phyloP scores from a whole-genome alignment of 1,140 invertebrate genomes.

The Bombus terrestris region DNA sequence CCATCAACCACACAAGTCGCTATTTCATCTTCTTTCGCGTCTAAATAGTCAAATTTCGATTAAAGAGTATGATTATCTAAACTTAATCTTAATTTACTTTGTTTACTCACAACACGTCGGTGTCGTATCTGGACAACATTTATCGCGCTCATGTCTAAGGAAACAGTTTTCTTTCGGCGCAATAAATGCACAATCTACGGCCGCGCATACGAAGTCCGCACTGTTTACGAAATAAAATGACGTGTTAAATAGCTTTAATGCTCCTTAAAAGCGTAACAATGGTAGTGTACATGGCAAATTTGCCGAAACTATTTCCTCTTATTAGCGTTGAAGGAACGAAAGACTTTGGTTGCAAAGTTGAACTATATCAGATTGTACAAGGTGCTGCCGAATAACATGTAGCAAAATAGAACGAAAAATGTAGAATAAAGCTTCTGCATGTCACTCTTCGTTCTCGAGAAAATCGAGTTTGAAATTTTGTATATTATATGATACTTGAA shows the following conservation, averaged over 20 bases:
- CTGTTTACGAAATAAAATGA: slow-evolving; percentile 29
- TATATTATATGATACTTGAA: too few relatives aligned
- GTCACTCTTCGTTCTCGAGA: too few relatives aligned
- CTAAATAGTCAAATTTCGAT: slow-evolving; percentile 7
- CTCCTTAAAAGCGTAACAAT: background rate
- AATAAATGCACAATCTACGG: slow-evolving; percentile 57
- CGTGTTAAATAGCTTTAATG: background rate
- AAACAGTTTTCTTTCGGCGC: slow-evolving; percentile 50
- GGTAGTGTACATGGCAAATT: too few relatives aligned
- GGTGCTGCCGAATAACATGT: too few relatives aligned
- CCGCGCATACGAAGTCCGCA: slow-evolving; percentile 64
- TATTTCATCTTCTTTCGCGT: slow-evolving; percentile 14
- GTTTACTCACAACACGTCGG: slow-evolving; percentile 70
- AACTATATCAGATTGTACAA: too few relatives aligned
- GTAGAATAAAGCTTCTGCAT: too few relatives aligned
- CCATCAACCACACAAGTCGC: slow-evolving; percentile 69
- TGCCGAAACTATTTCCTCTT: too few relatives aligned
- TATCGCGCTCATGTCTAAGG: background rate
- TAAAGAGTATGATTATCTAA: background rate
- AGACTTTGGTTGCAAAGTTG: too few relatives aligned
- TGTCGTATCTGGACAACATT: slow-evolving; percentile 57
- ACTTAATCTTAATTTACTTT: background rate
- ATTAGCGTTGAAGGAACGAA: too few relatives aligned
- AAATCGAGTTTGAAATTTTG: too few relatives aligned
- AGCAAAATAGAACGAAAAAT: too few relatives aligned